phyloP scores from a whole-genome alignment of 1,140 invertebrate genomes.

The Rhynchophorus ferrugineus region DNA sequence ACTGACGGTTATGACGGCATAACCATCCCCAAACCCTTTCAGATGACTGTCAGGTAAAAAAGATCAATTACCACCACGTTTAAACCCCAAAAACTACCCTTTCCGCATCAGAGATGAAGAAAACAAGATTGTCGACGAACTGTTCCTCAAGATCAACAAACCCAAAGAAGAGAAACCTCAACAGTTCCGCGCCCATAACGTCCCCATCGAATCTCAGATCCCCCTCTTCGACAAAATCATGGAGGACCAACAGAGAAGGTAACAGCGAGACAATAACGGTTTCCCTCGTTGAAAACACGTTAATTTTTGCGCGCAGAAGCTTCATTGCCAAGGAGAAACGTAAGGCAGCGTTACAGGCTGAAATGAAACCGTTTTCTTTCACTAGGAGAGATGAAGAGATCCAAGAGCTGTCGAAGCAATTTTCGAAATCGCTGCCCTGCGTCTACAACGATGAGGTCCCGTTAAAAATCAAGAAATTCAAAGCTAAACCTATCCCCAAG shows the following conservation, averaged over 20 bases:
- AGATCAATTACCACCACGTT: background rate
- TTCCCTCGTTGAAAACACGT: too few relatives aligned
- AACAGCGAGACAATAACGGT: too few relatives aligned
- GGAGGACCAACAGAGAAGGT: conserved; percentile 62
- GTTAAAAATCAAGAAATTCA: conserved; percentile 48
- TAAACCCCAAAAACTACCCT: too few relatives aligned
- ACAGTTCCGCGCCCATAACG: conserved; percentile 50
- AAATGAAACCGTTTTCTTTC: conserved; percentile 59
- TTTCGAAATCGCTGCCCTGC: conserved; percentile 50
- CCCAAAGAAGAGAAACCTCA: conserved; percentile 43
- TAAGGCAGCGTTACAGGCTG: conserved; percentile 47
- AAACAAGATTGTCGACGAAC: conserved; percentile 48
- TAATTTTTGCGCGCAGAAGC: too few relatives aligned
- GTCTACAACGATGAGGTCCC: conserved; percentile 38
- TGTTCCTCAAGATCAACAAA: conserved; percentile 43
- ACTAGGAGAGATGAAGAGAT: conserved; percentile 49
- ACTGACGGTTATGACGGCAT: conserved; percentile 40
- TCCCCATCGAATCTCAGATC: conserved; percentile 60
- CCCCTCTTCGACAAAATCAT: conserved; percentile 62
- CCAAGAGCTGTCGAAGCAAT: conserved; percentile 34
- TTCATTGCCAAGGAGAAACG: conserved; percentile 48
- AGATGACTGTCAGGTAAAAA: conserved; percentile 55
- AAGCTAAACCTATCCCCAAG: conserved; percentile 58
- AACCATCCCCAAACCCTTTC: conserved; percentile 58
- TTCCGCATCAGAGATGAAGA: conserved; percentile 50